Conservation (phyloP, 2,113 vertebrate genomes). For the Nanorana parkeri region DNA sequence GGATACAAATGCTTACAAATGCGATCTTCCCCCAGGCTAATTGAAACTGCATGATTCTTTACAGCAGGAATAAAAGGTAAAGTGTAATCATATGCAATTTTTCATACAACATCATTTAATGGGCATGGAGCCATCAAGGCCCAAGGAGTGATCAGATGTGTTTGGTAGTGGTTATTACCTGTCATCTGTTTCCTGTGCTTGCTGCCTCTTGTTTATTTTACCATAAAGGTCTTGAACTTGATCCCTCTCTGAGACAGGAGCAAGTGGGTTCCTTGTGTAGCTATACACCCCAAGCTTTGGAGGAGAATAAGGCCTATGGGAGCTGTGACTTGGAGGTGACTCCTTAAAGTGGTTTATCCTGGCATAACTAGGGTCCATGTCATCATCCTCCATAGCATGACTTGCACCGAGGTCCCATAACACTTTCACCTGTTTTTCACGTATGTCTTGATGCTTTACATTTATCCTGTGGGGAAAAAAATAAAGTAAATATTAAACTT, state of each 20-base stretch:
- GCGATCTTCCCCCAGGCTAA: conserved; percentile 72
- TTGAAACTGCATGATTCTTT: conserved; percentile 76
- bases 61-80: conserved; percentile 75
- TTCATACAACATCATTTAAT: conserved; percentile 65
- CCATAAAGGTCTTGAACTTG: conserved; percentile 90
- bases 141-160: conserved; percentile 32
- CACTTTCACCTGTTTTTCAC: conserved; percentile 77
- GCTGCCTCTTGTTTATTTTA: conserved; percentile 93
- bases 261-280: conserved; percentile 68
- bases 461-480: conserved; percentile 80
- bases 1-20: conserved; percentile 83
- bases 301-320: conserved; percentile 73
- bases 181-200: conserved; percentile 77
- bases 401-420: conserved; percentile 68
- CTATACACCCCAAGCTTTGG: conserved; percentile 63
- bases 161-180: conserved; percentile 75
- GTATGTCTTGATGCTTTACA: conserved; percentile 86
- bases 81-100: conserved; percentile 74
- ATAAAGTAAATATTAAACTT: conserved; percentile 16
- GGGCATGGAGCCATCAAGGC: conserved; percentile 32
- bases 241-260: conserved; percentile 77
- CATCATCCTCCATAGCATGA: conserved; percentile 89
- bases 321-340: conserved; percentile 66
- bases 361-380: conserved; percentile 93
- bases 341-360: conserved; percentile 90